Percentiles rank a stretch among this genome's conserved stretches.
phyloP scores from a whole-genome alignment of 2,888 invertebrate genomes.

The Cryptocephalus moraei region DNA sequence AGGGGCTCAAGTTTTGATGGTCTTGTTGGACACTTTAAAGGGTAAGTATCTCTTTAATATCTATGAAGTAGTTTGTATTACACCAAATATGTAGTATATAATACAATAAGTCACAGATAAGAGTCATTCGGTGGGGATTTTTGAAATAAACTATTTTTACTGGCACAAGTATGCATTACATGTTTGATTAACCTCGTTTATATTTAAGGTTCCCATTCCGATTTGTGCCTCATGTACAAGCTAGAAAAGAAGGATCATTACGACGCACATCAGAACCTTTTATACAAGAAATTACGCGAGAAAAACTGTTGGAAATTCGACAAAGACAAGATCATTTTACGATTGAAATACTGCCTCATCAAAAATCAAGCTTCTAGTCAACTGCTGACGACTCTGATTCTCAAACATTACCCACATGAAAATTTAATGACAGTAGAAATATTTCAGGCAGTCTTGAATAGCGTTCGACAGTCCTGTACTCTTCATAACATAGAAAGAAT shows the following conservation, averaged over 20 bases:
- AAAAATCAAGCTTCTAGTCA: slow-evolving; percentile 5
- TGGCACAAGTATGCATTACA: too few relatives aligned
- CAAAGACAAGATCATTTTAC: slow-evolving; percentile 1
- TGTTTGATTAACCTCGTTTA: not conserved
- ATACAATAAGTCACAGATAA: too few relatives aligned
- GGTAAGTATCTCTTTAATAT: slow-evolving; percentile 7
- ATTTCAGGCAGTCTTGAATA: slow-evolving; percentile 5
- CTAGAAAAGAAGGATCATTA: slow-evolving; percentile 16
- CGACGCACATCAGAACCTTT: slow-evolving; percentile 12
- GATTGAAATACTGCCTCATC: slow-evolving; percentile 5
- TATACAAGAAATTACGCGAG: slow-evolving; percentile 10
- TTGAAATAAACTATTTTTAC: too few relatives aligned
- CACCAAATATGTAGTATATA: too few relatives aligned
- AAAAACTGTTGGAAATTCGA: slow-evolving; percentile 11
- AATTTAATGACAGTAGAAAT: slow-evolving; percentile 1
- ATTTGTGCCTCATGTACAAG: slow-evolving; percentile 14
- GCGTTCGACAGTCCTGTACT: slow-evolving; percentile 2
- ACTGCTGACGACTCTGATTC: slow-evolving; percentile 9
- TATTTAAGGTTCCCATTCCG: slow-evolving; percentile 10
- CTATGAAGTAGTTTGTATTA: not conserved
- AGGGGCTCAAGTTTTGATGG: slow-evolving; percentile 17
- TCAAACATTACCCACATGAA: slow-evolving; percentile 2
- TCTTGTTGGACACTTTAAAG: slow-evolving; percentile 14
- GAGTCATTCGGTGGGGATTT: too few relatives aligned
- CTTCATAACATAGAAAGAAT: slow-evolving; percentile 12